Evolutionary conservation across 2,113 vertebrate genomes (phyloP).

Genomic region (Psittacara wagleri): DNA sequence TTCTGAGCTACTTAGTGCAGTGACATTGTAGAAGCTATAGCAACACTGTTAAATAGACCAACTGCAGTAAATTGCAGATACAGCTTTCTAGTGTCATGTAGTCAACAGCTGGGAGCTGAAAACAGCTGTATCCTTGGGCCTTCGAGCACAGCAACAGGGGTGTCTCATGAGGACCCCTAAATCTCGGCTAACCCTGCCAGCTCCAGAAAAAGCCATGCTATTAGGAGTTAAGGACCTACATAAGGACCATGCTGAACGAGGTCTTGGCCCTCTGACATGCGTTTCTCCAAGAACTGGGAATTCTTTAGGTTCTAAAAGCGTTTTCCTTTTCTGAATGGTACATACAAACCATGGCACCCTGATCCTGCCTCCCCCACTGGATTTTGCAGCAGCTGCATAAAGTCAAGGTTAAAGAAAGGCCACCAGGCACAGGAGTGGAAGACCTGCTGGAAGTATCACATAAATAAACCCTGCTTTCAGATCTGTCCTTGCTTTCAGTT

Average conservation of each 20-base stretch:
- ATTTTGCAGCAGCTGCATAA: neutral
- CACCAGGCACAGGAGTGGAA: neutral
- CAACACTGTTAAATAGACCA: neutral
- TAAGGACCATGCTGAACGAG: neutral
- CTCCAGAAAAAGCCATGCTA: neutral
- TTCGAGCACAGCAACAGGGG: neutral
- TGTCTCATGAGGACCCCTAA: neutral
- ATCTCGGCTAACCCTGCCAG: neutral
- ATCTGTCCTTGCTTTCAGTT: neutral
- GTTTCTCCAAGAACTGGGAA: neutral
- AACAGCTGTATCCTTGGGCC: neutral
- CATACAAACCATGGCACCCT: neutral
- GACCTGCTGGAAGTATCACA: neutral
- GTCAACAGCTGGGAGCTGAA: neutral
- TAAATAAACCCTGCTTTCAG: neutral
- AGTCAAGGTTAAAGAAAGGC: neutral
- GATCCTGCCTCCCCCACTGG: neutral
- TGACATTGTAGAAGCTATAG: neutral
- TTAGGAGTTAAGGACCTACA: neutral
- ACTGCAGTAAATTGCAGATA: neutral
- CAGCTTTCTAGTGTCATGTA: neutral
- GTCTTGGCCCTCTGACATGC: neutral
- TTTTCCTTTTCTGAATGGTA: neutral
- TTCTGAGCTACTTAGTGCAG: neutral
- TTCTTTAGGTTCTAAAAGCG: neutral